phyloP scores from a whole-genome alignment of 2,888 invertebrate species.

The Drosophila siamana region DNA sequence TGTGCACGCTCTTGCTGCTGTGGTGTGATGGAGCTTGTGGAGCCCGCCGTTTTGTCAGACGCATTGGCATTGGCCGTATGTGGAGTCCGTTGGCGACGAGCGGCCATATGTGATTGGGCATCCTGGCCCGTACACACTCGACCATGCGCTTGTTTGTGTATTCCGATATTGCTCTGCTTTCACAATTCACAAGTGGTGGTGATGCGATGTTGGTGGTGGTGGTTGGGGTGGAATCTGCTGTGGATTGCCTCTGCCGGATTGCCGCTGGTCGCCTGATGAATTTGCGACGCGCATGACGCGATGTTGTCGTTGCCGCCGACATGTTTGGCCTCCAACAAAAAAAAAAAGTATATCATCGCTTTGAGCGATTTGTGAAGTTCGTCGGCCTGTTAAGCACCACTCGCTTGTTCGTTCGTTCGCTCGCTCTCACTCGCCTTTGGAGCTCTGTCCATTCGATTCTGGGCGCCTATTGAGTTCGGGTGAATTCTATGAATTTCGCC shows the following conservation, averaged over 20 bases:
- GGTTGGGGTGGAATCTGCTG: not conserved
- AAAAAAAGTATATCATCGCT: not conserved
- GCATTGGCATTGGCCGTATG: slow-evolving; percentile 61
- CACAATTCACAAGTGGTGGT: not conserved
- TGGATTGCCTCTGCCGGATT: not conserved
- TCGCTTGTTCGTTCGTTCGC: not conserved
- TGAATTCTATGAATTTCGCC: slow-evolving; percentile 85
- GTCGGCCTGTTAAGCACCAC: slow-evolving; percentile 14
- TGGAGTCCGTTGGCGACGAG: slow-evolving; percentile 51
- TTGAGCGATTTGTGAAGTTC: slow-evolving; percentile 25
- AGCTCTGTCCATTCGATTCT: slow-evolving; percentile 39
- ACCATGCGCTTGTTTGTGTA: slow-evolving; percentile 13
- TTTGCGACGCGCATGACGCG: slow-evolving; percentile 86
- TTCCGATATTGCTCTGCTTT: slow-evolving; percentile 2
- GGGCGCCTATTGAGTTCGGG: slow-evolving; percentile 84
- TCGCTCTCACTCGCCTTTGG: not conserved
- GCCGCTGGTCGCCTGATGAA: slow-evolving; percentile 78
- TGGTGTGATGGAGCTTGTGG: slow-evolving; percentile 45
- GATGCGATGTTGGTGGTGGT: not conserved
- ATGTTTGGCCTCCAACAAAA: slow-evolving; percentile 52
- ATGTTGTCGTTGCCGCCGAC: slow-evolving; percentile 62
- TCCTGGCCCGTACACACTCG: slow-evolving; percentile 41
- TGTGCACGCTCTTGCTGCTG: slow-evolving; percentile 16
- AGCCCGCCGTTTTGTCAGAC: slow-evolving; percentile 33
- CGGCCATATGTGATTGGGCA: slow-evolving; percentile 73